These are phyloP conservation scores for Mus spicilegus DNA, from an alignment of 2,113 vertebrate genomes.

Conservation along the genomic window DNA sequence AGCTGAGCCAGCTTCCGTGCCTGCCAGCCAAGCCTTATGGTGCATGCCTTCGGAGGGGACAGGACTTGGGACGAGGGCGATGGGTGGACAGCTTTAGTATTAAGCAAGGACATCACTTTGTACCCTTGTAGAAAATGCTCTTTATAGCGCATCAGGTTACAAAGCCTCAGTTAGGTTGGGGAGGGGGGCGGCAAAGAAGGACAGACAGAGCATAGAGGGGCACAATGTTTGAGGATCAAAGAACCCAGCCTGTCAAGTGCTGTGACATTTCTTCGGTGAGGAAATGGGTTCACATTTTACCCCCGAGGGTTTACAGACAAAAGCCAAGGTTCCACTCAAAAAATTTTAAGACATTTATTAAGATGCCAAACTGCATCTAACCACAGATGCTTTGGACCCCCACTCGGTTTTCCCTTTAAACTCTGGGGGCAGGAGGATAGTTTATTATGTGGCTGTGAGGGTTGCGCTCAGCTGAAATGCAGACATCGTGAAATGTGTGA, in stretches of 20 bases:
- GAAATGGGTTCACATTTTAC: conserved; percentile 86
- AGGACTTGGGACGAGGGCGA: conserved; percentile 82
- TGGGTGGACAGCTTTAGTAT: conserved; percentile 86
- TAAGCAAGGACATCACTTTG: conserved; percentile 85
- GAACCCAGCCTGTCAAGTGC: conserved; percentile 84
- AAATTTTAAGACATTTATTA: conserved; percentile 59
- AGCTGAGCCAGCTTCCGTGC: conserved; percentile 86
- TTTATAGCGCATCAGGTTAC: conserved; percentile 86
- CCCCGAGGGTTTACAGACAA: conserved; percentile 84
- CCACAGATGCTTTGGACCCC: conserved; percentile 70
- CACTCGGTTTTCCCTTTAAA: conserved; percentile 77
- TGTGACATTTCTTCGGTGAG: conserved; percentile 84
- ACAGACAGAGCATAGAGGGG: conserved; percentile 25
- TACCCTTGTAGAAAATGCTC: conserved; percentile 84
- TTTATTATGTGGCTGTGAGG: conserved; percentile 70
- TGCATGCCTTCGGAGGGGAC: conserved; percentile 76
- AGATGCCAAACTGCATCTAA: conserved; percentile 59
- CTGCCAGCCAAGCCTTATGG: conserved; percentile 83
- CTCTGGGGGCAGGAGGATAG: conserved; percentile 67
- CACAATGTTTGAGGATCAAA: conserved; percentile 84
- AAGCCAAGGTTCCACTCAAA: conserved; percentile 86
- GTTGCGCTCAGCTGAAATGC: conserved; percentile 78
- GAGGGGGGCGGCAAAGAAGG: neutral
- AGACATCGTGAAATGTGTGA: conserved; percentile 76
- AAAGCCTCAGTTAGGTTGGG: conserved; percentile 77